Conservation (phyloP, 2,888 invertebrate genomes). For the Drosophila anomalipes region DNA sequence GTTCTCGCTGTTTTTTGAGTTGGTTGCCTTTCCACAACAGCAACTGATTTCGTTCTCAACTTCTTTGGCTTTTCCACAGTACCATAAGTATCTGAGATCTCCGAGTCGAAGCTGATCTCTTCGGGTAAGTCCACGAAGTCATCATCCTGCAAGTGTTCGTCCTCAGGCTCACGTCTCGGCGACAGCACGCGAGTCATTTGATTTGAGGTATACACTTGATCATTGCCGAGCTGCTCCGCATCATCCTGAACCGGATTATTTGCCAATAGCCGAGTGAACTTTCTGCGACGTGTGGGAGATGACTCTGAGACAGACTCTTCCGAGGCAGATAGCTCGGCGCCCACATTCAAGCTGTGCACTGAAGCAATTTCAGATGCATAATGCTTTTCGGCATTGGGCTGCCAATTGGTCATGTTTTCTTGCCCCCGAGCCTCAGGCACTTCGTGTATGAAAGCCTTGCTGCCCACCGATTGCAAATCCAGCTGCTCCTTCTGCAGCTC, state of each 20-base stretch:
- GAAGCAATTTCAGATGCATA: slow-evolving; percentile 16
- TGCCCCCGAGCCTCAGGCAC: slow-evolving; percentile 31
- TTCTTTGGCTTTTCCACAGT: not conserved
- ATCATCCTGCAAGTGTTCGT: slow-evolving; percentile 1
- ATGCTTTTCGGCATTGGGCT: not conserved
- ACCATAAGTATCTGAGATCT: slow-evolving; percentile 13
- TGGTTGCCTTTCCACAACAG: not conserved
- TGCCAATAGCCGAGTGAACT: slow-evolving; percentile 37
- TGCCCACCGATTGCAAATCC: slow-evolving; percentile 20
- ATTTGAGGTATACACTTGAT: not conserved
- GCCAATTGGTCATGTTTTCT: slow-evolving; percentile 15
- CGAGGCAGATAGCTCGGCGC: slow-evolving; percentile 57
- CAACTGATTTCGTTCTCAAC: not conserved
- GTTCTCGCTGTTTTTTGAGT: not conserved
- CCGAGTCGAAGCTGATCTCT: slow-evolving; percentile 1
- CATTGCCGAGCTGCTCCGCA: not conserved
- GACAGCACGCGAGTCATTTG: not conserved
- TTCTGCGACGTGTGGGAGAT: slow-evolving; percentile 24
- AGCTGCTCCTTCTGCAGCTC: slow-evolving; percentile 5
- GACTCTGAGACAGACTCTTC: slow-evolving; percentile 26
- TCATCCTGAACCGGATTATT: not conserved
- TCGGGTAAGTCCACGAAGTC: not conserved
- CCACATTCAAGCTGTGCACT: slow-evolving; percentile 51
- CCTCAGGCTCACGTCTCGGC: not conserved
- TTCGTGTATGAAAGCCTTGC: slow-evolving; percentile 34